Percentiles rank a stretch among this genome's conserved stretches.
Conservation (phyloP, 2,113 vertebrate species). For the Condylura cristata region DNA sequence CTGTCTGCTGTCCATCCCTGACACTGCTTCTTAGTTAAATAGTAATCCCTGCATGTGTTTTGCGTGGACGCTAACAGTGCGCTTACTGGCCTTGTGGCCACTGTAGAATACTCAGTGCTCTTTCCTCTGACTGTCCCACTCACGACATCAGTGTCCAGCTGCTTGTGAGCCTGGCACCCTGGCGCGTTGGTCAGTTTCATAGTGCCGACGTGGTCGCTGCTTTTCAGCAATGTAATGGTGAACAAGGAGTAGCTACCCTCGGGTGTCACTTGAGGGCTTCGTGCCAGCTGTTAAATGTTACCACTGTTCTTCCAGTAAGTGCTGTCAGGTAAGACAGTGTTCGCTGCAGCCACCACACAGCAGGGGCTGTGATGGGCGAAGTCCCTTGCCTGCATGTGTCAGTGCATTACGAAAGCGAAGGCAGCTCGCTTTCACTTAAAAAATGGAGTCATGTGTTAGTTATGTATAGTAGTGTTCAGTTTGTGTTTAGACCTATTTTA, state of each 20-base stretch:
- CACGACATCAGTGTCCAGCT: neutral
- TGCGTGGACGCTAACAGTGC: neutral
- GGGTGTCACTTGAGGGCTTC: neutral
- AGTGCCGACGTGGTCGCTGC: neutral
- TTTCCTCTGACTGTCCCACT: neutral
- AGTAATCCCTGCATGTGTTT: neutral
- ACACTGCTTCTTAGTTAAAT: neutral
- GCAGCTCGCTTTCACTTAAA: neutral
- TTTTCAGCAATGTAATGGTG: neutral
- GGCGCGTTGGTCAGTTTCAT: neutral
- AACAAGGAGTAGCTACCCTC: neutral
- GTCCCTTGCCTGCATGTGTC: neutral
- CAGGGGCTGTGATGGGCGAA: neutral
- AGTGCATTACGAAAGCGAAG: neutral
- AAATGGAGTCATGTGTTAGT: neutral
- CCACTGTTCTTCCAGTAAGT: neutral
- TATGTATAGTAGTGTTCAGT: neutral
- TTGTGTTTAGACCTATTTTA: neutral
- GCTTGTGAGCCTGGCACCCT: neutral
- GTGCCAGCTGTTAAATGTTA: neutral
- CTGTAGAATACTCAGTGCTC: neutral
- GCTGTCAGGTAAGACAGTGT: neutral
- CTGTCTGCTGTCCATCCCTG: neutral
- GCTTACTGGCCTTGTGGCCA: neutral
- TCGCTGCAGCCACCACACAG: neutral